Evolutionary conservation across 2,113 vertebrate species (phyloP).

Genomic region (Oryzias curvinotus): DNA sequence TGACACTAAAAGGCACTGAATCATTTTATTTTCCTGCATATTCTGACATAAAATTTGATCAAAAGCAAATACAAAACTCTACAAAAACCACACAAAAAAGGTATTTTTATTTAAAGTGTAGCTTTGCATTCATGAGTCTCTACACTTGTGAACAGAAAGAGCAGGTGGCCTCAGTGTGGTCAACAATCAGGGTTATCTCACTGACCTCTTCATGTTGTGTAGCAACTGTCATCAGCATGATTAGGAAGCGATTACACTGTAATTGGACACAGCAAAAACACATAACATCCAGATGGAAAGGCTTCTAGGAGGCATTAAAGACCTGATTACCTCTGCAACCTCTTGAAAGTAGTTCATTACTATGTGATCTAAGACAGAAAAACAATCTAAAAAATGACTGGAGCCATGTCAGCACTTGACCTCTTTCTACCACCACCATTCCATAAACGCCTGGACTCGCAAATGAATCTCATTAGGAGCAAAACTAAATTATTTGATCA

Average conservation of each 20-base stretch:
- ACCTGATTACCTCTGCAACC: constrained; percentile 55
- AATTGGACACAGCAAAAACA: constrained; percentile 59
- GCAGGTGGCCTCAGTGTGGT: constrained; percentile 14
- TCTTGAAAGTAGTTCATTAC: constrained; percentile 39
- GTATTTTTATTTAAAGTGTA: neutral
- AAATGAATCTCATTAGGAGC: constrained; percentile 6
- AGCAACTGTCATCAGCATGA: constrained; percentile 55
- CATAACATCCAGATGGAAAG: constrained; percentile 54
- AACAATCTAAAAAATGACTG: constrained; percentile 29
- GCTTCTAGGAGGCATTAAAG: constrained; percentile 51
- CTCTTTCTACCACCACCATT: neutral
- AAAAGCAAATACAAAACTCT: too few relatives aligned
- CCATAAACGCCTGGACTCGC: neutral
- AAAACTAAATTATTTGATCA: constrained; percentile 5
- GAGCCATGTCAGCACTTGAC: constrained; percentile 35
- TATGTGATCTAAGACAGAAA: constrained; percentile 25
- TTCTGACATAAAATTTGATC: neutral
- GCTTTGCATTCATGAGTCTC: neutral
- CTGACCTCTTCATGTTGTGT: constrained; percentile 55
- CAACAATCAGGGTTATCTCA: constrained; percentile 49
- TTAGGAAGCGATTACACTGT: constrained; percentile 53
- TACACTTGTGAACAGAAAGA: constrained; percentile 3
- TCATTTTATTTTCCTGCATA: neutral
- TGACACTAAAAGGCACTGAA: neutral
- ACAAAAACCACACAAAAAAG: neutral